Base-by-base conservation (phyloP, 53 echinoderm and acorn worm species). In the Patiria pectinifera region DNA sequence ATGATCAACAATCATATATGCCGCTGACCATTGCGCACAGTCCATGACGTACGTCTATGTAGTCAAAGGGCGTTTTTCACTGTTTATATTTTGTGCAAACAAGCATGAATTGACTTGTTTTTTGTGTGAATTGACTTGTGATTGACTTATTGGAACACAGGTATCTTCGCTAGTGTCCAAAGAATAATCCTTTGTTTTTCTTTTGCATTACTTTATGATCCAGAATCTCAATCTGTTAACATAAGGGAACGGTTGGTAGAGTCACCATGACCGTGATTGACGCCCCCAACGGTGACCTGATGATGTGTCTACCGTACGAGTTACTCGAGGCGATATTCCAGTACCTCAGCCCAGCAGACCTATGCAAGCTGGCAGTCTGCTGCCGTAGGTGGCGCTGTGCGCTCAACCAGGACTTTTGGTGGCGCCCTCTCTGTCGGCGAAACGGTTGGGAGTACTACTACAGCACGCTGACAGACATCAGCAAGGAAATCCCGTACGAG, bases 311-410 rank as follows among this genome's bases (percentile, higher is more conserved):
- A 78, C 79, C 79, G 2, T 78, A 46, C 23, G 79, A 78, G 11
- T 16, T 78, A 46, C 79, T 78, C 14, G 79, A 78, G 79, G 79
- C 79, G 16, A 46, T 78, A 15, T 78, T 78, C 47, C 13, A 78
- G 15, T 78, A 78, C 45, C 79, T 78, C 45, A 45, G 79, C 18
- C 46, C 79, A 78, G 79, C 79, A 2, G 79, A 78, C 44, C 12
- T 78, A 13, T 78, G 22, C 15, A 45, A 45, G 46, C 15, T 78
- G 3, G 79, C 79, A 12, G 46, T 78, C 22, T 78, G 79, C 79
- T 15, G 79, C 18, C 79, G 46, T 46, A 45, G 79, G 0, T 78
- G 79, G 79, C 79, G 79, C 45, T 13, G 18, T 18, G 79, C 13
- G 14, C 44, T 78, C 79, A 78, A 78, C 13, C 79, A 78, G 46